phyloP scores from a whole-genome alignment of 2,888 invertebrate species.

The Phyllotreta striolata region DNA sequence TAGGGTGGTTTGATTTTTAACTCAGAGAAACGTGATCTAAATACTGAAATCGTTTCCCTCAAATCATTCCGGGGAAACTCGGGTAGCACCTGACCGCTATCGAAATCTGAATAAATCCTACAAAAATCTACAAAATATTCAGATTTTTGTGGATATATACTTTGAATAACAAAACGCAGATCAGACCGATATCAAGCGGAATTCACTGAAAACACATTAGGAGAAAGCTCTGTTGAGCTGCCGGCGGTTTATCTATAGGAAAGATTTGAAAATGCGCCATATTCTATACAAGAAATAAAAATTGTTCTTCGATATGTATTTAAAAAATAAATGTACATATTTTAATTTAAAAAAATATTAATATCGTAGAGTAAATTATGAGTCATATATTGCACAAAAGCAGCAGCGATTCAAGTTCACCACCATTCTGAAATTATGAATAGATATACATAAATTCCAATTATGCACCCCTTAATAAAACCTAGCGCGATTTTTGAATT shows the following conservation, averaged over 20 bases:
- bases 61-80: conserved; percentile 26
- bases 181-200: conserved; percentile 47
- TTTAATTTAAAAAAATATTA: too few species aligned
- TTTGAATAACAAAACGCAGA: conserved; percentile 54
- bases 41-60: conserved; percentile 25
- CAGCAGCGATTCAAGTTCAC: neutral
- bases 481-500: conserved; percentile 11
- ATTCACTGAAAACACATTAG: conserved; percentile 47
- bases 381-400: too few species aligned
- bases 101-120: conserved; percentile 44
- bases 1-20: conserved; percentile 52
- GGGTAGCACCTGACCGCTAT: conserved; percentile 38
- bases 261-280: too few species aligned
- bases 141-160: conserved; percentile 44
- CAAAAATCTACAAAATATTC: conserved; percentile 50
- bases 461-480: conserved; percentile 26
- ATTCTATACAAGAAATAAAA: too few species aligned
- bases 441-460: conserved; percentile 17
- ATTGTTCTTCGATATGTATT: too few species aligned
- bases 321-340: too few species aligned
- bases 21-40: conserved; percentile 43
- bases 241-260: neutral
- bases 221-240: conserved; percentile 37
- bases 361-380: too few species aligned
- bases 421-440: conserved; percentile 6